These are phyloP conservation scores for Manduca sexta DNA, from an alignment of 1,140 invertebrate genomes.

Conservation along the genomic window DNA sequence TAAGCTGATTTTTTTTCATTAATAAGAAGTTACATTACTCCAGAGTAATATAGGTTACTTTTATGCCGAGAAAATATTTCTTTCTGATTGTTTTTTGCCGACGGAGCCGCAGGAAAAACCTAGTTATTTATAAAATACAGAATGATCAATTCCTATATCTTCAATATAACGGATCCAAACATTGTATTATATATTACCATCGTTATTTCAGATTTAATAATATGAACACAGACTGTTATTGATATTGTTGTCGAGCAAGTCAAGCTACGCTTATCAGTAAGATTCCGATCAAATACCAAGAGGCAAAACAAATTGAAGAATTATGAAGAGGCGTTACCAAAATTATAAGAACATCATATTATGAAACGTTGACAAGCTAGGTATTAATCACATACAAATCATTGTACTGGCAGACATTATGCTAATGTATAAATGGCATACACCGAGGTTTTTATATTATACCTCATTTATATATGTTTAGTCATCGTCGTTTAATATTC, in stretches of 20 bases:
- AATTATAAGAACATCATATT: constrained; percentile 32
- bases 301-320: constrained; percentile 22
- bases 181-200: too few relatives aligned
- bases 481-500: constrained; percentile 60
- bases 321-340: constrained; percentile 45
- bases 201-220: too few relatives aligned
- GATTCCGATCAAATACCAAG: constrained; percentile 27
- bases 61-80: too few relatives aligned
- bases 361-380: constrained; percentile 45
- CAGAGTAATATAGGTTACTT: too few relatives aligned
- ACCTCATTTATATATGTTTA: constrained; percentile 58
- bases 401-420: constrained; percentile 21
- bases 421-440: constrained; percentile 30
- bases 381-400: constrained; percentile 46
- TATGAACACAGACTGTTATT: too few relatives aligned
- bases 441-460: constrained; percentile 36
- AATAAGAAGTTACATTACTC: too few relatives aligned
- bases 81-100: too few relatives aligned
- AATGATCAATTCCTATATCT: too few relatives aligned
- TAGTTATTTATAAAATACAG: too few relatives aligned
- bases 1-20: too few relatives aligned
- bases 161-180: too few relatives aligned
- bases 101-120: too few relatives aligned
- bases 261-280: constrained; percentile 10
- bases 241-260: neutral